A percentile compares a stretch with the other conserved stretches of the same genome.
Conservation (phyloP, 2,113 vertebrate species). For the Eublepharis macularius region DNA sequence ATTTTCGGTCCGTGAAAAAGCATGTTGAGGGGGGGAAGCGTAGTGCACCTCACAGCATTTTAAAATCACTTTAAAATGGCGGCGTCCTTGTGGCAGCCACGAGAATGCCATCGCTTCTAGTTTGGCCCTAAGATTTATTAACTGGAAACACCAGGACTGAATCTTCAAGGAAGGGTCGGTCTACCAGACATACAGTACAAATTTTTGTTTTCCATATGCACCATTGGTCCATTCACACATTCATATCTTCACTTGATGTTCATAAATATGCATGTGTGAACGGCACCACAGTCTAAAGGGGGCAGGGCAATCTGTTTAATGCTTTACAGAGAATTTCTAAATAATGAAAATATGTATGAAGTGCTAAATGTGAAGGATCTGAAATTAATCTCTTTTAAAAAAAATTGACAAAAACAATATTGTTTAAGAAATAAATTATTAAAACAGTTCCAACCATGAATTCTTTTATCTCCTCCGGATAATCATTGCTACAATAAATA, state of each 20-base stretch:
- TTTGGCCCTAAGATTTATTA: no score
- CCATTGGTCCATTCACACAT: neutral
- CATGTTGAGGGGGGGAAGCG: no score
- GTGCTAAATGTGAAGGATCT: constrained; percentile 23
- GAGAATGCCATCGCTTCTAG: no score
- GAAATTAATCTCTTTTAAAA: neutral
- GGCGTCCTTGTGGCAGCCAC: no score
- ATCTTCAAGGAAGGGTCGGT: neutral
- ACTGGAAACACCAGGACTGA: no score
- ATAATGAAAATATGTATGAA: constrained; percentile 25
- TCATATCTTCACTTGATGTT: neutral
- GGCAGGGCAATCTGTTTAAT: neutral
- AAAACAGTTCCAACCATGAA: neutral
- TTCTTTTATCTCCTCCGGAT: neutral
- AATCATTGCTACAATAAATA: neutral
- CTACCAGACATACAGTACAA: neutral
- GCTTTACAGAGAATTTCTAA: constrained; percentile 3
- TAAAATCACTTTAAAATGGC: no score
- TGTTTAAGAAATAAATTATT: neutral
- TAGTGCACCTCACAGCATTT: no score
- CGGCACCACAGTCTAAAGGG: no score
- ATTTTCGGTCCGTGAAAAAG: no score
- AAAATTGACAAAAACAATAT: neutral
- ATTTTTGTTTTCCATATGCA: no score
- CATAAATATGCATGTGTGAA: neutral